Conservation (phyloP, 2,113 vertebrate genomes). For the Platycercus adscitus region DNA sequence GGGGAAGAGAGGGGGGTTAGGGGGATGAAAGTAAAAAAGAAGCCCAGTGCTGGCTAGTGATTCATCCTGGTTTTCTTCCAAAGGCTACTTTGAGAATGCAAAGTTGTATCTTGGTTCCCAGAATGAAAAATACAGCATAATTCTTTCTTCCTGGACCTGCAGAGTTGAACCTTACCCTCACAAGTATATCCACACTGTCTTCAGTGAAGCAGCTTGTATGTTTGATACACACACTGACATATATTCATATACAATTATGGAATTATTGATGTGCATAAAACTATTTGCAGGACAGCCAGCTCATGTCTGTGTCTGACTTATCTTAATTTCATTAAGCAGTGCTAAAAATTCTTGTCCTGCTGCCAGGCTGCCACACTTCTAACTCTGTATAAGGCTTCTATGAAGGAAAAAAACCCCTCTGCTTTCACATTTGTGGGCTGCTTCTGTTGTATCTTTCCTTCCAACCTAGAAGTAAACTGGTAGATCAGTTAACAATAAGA, state of each 20-base stretch:
- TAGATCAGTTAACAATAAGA: background rate
- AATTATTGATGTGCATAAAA: background rate
- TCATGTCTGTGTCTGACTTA: background rate
- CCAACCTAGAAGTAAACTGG: background rate
- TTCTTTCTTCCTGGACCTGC: background rate
- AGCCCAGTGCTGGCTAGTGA: background rate
- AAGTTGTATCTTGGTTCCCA: background rate
- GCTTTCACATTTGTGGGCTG: background rate
- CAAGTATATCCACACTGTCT: background rate
- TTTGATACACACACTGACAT: background rate
- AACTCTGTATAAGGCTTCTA: background rate
- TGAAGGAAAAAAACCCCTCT: background rate
- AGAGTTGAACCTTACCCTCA: background rate
- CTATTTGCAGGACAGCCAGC: background rate
- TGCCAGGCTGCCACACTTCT: background rate
- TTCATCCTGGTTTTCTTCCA: background rate
- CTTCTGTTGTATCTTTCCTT: background rate
- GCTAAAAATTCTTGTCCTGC: background rate
- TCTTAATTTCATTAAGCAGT: slow-evolving; percentile 15
- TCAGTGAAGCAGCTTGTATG: background rate
- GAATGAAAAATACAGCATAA: background rate
- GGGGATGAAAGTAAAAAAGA: background rate
- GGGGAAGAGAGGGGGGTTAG: background rate
- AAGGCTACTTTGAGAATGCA: background rate
- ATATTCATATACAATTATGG: background rate